These are phyloP conservation scores for Congeria kusceri DNA, from an alignment of 2,888 invertebrate species.

Conservation along the genomic window DNA sequence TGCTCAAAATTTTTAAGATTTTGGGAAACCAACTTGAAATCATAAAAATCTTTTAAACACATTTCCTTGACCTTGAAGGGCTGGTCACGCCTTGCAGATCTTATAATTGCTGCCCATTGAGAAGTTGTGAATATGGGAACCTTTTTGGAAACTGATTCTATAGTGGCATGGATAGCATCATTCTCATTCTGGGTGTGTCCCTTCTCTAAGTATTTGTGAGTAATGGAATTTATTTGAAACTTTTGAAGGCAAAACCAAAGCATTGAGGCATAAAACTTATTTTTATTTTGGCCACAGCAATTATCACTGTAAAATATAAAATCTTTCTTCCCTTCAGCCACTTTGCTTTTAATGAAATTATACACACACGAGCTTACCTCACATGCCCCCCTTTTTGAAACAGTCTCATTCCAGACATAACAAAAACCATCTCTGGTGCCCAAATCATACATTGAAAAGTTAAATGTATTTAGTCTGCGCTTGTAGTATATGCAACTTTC, in stretches of 20 bases:
- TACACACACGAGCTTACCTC: conserved; percentile 13
- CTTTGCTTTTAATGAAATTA: conserved; percentile 5
- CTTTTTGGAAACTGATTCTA: conserved; percentile 2
- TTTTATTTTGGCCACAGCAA: conserved; percentile 10
- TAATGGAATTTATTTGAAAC: not conserved
- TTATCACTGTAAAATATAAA: conserved; percentile 18
- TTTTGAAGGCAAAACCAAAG: conserved; percentile 10
- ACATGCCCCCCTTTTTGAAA: conserved; percentile 25
- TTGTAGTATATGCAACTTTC: conserved; percentile 36
- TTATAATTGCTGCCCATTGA: too few relatives aligned
- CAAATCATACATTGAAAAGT: conserved; percentile 22
- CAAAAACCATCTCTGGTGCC: conserved; percentile 13
- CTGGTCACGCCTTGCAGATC: too few relatives aligned
- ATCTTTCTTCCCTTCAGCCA: conserved; percentile 8
- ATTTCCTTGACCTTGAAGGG: too few relatives aligned
- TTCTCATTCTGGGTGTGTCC: conserved; percentile 13
- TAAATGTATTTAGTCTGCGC: conserved; percentile 16
- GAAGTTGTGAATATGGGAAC: not conserved
- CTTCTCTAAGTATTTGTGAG: conserved; percentile 9
- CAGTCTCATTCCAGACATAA: conserved; percentile 18
- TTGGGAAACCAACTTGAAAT: too few relatives aligned
- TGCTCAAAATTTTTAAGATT: too few relatives aligned
- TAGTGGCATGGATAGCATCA: conserved; percentile 1
- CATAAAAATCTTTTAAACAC: too few relatives aligned
- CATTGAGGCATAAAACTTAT: conserved; percentile 11